Conservation (phyloP, 2,113 vertebrate species). For the Chlorodrepanis virens region DNA sequence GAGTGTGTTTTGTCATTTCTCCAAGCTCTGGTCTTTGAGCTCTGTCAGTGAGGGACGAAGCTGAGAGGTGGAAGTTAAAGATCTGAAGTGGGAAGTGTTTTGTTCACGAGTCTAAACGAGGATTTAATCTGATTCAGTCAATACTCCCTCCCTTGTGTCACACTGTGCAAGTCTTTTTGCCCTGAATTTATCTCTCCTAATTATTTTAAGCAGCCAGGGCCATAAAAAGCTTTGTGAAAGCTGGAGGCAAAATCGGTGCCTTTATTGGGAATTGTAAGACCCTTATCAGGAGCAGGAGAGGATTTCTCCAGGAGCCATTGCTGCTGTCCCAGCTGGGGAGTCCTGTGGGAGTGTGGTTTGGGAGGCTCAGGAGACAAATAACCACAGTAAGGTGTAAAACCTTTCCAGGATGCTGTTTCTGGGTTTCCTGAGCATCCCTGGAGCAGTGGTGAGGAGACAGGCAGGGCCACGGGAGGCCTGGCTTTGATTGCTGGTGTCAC, state of each 20-base stretch:
- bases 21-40: neutral
- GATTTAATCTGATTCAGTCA: neutral
- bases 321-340: constrained; percentile 8
- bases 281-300: neutral
- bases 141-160: neutral
- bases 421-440: neutral
- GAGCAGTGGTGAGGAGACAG: neutral
- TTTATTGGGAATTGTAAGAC: constrained; percentile 11
- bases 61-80: neutral
- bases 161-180: neutral
- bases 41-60: neutral
- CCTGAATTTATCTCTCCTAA: constrained; percentile 47
- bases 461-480: neutral
- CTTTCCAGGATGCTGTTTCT: neutral
- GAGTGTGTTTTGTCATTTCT: neutral
- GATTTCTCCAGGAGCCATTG: neutral
- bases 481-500: neutral
- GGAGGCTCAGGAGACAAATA: neutral
- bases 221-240: constrained; percentile 59
- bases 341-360: neutral
- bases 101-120: neutral
- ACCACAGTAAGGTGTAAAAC: neutral
- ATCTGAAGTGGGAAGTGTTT: neutral
- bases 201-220: constrained; percentile 50
- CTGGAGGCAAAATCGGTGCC: constrained; percentile 19